phyloP scores from a whole-genome alignment of 2,797 vertebrate genomes.

The Mus spretus region DNA sequence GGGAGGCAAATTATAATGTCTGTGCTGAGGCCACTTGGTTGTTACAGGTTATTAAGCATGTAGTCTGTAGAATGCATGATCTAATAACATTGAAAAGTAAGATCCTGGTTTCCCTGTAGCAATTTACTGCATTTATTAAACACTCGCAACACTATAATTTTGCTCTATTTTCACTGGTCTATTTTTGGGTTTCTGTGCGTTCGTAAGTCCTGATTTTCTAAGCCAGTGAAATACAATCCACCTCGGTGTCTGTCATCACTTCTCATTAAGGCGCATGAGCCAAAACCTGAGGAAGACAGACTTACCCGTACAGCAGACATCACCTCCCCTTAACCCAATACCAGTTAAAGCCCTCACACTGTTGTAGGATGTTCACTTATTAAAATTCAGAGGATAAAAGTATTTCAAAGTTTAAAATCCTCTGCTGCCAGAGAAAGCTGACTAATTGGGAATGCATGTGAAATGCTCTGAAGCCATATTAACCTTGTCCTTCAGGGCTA shows the following conservation, averaged over 20 bases:
- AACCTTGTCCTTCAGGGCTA: constrained; percentile 63
- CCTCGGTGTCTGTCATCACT: constrained; percentile 31
- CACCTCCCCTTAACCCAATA: background rate
- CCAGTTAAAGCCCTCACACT: constrained; percentile 2
- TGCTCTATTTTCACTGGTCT: constrained; percentile 38
- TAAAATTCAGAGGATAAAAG: background rate
- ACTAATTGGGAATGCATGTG: constrained; percentile 35
- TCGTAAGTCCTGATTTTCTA: constrained; percentile 45
- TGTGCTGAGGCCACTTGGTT: background rate
- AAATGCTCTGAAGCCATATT: constrained; percentile 53
- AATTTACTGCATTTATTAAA: constrained; percentile 52
- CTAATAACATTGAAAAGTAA: constrained; percentile 14
- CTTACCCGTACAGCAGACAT: background rate
- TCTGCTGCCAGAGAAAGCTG: background rate
- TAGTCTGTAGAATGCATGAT: background rate
- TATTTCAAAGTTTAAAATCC: constrained; percentile 21
- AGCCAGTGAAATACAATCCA: constrained; percentile 61
- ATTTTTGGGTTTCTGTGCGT: constrained; percentile 46
- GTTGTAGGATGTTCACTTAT: background rate
- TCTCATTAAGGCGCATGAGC: background rate
- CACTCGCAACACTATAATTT: background rate
- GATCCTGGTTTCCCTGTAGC: background rate
- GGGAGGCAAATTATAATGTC: background rate
- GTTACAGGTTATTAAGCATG: background rate
- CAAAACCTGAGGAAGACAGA: constrained; percentile 3